Evolutionary conservation across 2,113 vertebrate genomes (phyloP).

Genomic region (Pontoporia blainvillei): DNA sequence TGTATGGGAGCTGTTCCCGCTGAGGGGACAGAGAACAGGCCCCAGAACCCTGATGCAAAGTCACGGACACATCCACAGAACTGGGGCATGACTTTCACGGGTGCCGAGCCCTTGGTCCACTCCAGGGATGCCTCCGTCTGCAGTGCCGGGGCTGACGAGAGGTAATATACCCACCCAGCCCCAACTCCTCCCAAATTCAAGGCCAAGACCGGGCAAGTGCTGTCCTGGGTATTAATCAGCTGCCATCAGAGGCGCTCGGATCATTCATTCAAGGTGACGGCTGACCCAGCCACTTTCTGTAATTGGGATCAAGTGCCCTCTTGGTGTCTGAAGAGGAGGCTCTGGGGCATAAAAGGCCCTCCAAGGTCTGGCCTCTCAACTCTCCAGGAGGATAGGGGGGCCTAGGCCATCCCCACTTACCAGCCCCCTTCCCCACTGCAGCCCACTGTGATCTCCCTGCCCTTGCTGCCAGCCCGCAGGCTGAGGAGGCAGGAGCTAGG

Average conservation of each 20-base stretch:
- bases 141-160: slow-evolving; percentile 60
- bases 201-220: slow-evolving; percentile 72
- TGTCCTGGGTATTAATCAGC: slow-evolving; percentile 81
- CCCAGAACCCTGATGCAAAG: background rate
- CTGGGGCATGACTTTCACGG: background rate
- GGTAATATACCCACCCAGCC: slow-evolving; percentile 66
- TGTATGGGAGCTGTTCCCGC: background rate
- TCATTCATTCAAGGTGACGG: slow-evolving; percentile 91
- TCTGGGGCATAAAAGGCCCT: background rate
- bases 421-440: background rate
- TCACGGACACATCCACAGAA: background rate
- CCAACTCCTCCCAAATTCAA: slow-evolving; percentile 78
- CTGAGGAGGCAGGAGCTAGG: background rate
- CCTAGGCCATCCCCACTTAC: background rate
- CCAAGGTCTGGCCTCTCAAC: background rate
- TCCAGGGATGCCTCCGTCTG: slow-evolving; percentile 58
- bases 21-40: background rate
- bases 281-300: slow-evolving; percentile 93
- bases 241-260: slow-evolving; percentile 78
- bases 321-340: slow-evolving; percentile 85
- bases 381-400: background rate
- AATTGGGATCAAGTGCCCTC: slow-evolving; percentile 96
- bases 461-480: background rate
- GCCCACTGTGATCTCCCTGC: background rate
- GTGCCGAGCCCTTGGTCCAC: background rate